Evolutionary conservation across 64 coral and sea anemone genomes (phyloP).

Genomic region (Stichodactyla helianthus): DNA sequence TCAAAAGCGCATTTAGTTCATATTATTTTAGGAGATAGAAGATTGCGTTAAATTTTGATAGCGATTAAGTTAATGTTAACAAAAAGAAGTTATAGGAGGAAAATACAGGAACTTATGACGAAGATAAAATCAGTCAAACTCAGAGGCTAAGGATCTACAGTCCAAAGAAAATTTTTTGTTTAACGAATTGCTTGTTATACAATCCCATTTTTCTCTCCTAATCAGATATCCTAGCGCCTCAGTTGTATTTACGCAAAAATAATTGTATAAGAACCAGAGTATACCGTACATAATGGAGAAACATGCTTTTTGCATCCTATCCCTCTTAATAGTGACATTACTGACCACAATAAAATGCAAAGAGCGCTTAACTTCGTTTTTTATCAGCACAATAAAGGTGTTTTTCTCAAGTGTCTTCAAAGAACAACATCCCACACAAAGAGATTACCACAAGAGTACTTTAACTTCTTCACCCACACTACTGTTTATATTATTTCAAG

Average conservation of each 20-base stretch:
- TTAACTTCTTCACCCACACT: neutral
- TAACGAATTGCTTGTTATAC: too few species aligned
- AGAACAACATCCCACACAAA: slow-evolving; percentile 14
- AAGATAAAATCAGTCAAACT: neutral
- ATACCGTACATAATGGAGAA: too few species aligned
- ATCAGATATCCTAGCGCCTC: too few species aligned
- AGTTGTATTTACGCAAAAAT: too few species aligned
- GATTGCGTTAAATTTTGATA: neutral
- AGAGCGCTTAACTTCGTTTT: neutral
- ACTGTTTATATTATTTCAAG: slow-evolving; percentile 9
- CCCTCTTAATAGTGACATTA: neutral
- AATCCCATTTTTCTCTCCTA: too few species aligned
- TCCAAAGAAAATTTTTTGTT: too few species aligned
- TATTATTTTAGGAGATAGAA: slow-evolving; percentile 1
- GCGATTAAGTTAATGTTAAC: neutral
- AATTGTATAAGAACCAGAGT: too few species aligned
- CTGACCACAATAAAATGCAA: neutral
- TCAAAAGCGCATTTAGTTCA: neutral
- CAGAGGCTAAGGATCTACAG: too few species aligned
- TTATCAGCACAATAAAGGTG: neutral
- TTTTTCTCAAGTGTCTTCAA: neutral
- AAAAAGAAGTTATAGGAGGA: neutral
- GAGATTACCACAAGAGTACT: slow-evolving; percentile 5
- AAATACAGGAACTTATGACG: neutral
- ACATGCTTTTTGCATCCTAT: neutral